Percentiles rank a stretch among this genome's conserved stretches.
These are phyloP conservation scores for Takifugu rubripes DNA, from an alignment of 2,797 vertebrate species.

Conservation along the genomic window DNA sequence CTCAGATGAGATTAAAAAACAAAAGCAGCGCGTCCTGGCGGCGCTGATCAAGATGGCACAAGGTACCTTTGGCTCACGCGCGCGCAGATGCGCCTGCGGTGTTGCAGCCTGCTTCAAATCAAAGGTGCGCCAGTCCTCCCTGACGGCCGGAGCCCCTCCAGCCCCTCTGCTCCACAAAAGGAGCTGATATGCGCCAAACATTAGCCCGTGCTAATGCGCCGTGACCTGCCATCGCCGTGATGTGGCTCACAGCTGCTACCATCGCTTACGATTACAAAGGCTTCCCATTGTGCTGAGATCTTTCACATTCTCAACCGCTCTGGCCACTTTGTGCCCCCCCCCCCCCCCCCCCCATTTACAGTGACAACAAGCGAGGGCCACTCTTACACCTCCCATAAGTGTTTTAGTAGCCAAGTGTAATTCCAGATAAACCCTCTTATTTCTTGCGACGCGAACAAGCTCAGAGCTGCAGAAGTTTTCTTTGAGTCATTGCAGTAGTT, in stretches of 20 bases:
- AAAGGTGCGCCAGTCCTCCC: neutral
- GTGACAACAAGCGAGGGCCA: no score
- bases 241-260: conserved; percentile 28
- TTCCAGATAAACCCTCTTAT: no score
- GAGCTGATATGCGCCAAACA: conserved; percentile 13
- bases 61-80: conserved; percentile 37
- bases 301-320: no score
- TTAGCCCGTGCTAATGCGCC: conserved; percentile 37
- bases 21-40: conserved; percentile 19
- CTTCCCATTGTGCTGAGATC: neutral
- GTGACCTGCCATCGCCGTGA: conserved; percentile 37
- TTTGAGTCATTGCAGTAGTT: conserved; percentile 3
- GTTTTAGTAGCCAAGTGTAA: no score
- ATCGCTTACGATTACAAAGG: neutral
- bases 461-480: neutral
- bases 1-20: neutral
- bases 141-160: no score
- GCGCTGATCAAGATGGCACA: conserved; percentile 58
- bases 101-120: neutral
- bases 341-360: no score
- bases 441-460: no score
- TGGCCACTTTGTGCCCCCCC: no score
- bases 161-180: conserved; percentile 1
- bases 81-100: conserved; percentile 20
- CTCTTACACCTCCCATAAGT: no score